Percentiles rank a stretch among this genome's conserved stretches.
phyloP scores from a whole-genome alignment of 1,140 invertebrate species.

The Meloidogyne floridensis region DNA sequence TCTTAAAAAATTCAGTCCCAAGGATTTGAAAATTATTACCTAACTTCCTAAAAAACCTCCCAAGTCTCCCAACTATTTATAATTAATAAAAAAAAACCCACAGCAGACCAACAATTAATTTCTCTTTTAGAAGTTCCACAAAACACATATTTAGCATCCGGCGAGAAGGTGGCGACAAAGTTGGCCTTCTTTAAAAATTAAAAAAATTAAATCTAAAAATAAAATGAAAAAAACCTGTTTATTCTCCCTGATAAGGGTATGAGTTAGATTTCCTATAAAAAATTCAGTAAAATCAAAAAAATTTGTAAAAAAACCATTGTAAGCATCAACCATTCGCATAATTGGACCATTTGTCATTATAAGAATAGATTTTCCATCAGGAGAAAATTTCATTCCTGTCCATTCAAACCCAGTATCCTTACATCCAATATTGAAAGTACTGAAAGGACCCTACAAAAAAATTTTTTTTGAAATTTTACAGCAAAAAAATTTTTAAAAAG shows the following conservation, averaged over 20 bases:
- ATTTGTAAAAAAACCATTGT: slow-evolving; percentile 14
- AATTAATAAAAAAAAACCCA: no score
- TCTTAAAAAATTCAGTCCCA: no score
- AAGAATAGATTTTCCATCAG: slow-evolving; percentile 43
- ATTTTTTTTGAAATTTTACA: no score
- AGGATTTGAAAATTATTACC: no score
- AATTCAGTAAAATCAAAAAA: slow-evolving; percentile 11
- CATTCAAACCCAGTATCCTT: slow-evolving; percentile 31
- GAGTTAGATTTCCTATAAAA: background rate
- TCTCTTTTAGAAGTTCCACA: slow-evolving; percentile 40
- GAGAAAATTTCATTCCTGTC: slow-evolving; percentile 45
- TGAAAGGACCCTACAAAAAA: slow-evolving; percentile 45
- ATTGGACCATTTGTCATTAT: slow-evolving; percentile 40
- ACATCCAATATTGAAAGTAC: slow-evolving; percentile 36
- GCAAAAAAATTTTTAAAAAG: background rate
- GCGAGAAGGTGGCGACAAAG: slow-evolving; percentile 44
- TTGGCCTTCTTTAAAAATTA: slow-evolving; percentile 30
- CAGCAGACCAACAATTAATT: slow-evolving; percentile 42
- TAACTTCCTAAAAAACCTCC: no score
- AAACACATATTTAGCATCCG: slow-evolving; percentile 53
- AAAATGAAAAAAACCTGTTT: slow-evolving; percentile 6
- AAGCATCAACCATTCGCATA: slow-evolving; percentile 42
- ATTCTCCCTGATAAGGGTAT: background rate
- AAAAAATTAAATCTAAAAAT: slow-evolving; percentile 4
- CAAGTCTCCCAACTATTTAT: no score